Evolutionary conservation across 1,140 invertebrate genomes (phyloP).

Genomic region (Thalassaphorura encarpata): DNA sequence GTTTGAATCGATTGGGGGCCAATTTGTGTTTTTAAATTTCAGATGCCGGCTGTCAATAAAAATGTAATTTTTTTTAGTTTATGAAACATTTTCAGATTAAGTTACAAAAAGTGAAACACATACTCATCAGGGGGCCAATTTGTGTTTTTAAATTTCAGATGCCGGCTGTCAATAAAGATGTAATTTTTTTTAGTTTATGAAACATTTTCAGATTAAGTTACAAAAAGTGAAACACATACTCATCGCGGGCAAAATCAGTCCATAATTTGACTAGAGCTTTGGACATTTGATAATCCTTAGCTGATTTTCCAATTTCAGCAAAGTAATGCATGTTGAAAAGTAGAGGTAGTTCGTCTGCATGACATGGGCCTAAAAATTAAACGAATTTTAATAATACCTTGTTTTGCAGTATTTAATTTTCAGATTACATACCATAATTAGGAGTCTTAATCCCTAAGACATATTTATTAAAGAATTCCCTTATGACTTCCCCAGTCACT

Average conservation of each 20-base stretch:
- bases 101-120: not conserved
- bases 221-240: not conserved
- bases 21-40: not conserved
- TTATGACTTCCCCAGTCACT: not conserved
- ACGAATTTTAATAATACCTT: not conserved
- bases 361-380: not conserved
- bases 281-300: not conserved
- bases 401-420: not conserved
- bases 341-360: slow-evolving; percentile 3
- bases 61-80: too few relatives aligned
- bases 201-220: not conserved
- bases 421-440: not conserved
- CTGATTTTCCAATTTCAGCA: not conserved
- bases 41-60: not conserved
- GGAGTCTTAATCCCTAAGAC: not conserved
- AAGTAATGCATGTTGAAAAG: slow-evolving; percentile 4
- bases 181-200: too few relatives aligned
- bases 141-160: not conserved
- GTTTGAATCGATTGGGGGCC: not conserved
- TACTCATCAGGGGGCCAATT: not conserved
- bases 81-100: not conserved
- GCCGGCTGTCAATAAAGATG: not conserved
- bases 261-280: slow-evolving; percentile 4
- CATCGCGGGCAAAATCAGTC: slow-evolving; percentile 5
- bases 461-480: not conserved